A percentile compares a stretch with the other conserved stretches of the same genome.
Evolutionary conservation across 2,113 vertebrate genomes (phyloP).

Genomic region (Polypterus bichir): DNA sequence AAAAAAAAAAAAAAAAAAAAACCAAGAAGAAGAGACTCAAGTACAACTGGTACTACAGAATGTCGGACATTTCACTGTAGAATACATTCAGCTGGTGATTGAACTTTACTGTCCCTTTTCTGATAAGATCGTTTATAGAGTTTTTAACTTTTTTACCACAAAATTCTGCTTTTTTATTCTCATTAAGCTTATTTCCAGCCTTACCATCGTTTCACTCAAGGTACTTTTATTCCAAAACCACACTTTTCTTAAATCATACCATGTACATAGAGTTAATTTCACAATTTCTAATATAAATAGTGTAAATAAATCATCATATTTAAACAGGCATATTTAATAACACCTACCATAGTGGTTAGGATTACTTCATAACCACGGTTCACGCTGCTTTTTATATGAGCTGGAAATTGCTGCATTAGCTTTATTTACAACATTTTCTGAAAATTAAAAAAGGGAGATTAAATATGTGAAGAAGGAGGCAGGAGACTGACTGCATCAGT

Average conservation of each 20-base stretch:
- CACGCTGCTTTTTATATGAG: slow-evolving; percentile 46
- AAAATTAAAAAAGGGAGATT: slow-evolving; percentile 17
- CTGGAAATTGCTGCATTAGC: slow-evolving; percentile 53
- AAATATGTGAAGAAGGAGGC: neutral
- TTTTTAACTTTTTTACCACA: slow-evolving; percentile 13
- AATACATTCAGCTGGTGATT: slow-evolving; percentile 44
- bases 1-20: slow-evolving; percentile 17
- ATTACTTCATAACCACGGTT: slow-evolving; percentile 48
- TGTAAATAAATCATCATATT: slow-evolving; percentile 14
- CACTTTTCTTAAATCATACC: slow-evolving; percentile 2
- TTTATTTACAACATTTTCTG: slow-evolving; percentile 25
- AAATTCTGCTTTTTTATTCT: neutral
- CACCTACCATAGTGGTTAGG: slow-evolving; percentile 35
- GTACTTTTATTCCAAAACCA: neutral
- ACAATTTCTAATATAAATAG: slow-evolving; percentile 11
- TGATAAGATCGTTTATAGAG: slow-evolving; percentile 15
- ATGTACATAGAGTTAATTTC: slow-evolving; percentile 12
- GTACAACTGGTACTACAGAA: too few species aligned
- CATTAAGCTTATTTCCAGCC: slow-evolving; percentile 2
- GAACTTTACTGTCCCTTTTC: slow-evolving; percentile 17
- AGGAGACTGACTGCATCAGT: neutral
- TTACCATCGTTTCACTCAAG: neutral
- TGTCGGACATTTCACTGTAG: neutral
- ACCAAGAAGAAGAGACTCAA: slow-evolving; percentile 13
- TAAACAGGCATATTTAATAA: slow-evolving; percentile 53